Evolutionary conservation across 2,113 vertebrate genomes (phyloP).

Genomic region (Megalops atlanticus): DNA sequence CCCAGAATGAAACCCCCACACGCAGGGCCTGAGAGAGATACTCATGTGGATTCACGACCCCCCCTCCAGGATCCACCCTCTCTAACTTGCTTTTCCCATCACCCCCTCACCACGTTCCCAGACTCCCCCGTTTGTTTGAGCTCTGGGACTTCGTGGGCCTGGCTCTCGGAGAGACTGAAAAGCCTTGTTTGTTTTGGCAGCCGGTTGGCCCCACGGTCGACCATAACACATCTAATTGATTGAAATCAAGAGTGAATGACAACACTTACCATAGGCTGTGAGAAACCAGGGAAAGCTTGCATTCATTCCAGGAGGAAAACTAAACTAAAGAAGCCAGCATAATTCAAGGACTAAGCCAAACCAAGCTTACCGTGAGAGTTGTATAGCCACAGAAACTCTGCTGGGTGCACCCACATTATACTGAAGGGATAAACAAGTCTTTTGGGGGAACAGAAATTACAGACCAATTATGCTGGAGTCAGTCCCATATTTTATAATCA

Average conservation of each 20-base stretch:
- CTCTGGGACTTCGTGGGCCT: background rate
- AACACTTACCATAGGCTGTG: background rate
- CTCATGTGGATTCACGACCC: too few species aligned
- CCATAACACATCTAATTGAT: background rate
- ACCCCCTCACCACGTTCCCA: too few species aligned
- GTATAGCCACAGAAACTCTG: background rate
- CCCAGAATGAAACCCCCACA: too few species aligned
- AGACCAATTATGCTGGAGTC: too few species aligned
- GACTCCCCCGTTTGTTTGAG: background rate
- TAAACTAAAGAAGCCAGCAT: background rate
- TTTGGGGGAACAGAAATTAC: too few species aligned
- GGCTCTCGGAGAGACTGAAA: slow-evolving; percentile 4
- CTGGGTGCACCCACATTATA: background rate
- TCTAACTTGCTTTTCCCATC: too few species aligned
- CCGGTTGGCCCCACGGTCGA: background rate
- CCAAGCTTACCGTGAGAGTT: background rate
- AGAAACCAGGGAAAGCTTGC: background rate
- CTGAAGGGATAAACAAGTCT: too few species aligned
- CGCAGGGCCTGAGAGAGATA: too few species aligned
- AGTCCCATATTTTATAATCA: too few species aligned
- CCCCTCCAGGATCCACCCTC: background rate
- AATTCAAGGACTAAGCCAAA: background rate
- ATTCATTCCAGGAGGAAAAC: background rate
- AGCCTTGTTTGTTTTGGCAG: background rate
- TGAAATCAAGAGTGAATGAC: slow-evolving; percentile 8